Evolutionary conservation across 1,140 invertebrate genomes (phyloP), one percentile per base, ranked within the genome.

Genomic region (Bombus picipes): DNA sequence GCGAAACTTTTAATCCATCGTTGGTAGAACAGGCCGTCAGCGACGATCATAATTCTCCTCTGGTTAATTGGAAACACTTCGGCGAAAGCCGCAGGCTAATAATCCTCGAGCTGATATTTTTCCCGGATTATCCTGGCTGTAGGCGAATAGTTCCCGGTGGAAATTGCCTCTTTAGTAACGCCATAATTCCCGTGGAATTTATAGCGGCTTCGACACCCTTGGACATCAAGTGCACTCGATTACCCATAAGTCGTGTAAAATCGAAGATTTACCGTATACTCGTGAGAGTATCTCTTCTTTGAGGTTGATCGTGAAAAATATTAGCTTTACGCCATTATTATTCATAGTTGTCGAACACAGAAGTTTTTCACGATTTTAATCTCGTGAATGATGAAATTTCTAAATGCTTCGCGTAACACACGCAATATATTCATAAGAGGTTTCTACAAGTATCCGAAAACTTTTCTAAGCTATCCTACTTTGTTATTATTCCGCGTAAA

Each of bases 231-330:
- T 59, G 59, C 43, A 80, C 80, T 89, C 83, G 83, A 86, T 89
- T 89, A 86, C n/a, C 87, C 83, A 80, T 88, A 82, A 89, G 74
- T 89, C 74, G 53, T 79, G 75, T 89, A 86, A 89, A 89, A 88
- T 89, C 68, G 83, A 76, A 89, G 75, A 89, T 89, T 89, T 88
- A 88, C 28, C 43, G 70, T 62, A 79, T 32, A 37, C 34, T 34
- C 78, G 72, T 77, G 43, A 73, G 10, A 32, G 41, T 72, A 62
- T n/a, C 43, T 32, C 47, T 22, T 28, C n/a, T 32, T 37, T 37
- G 12, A 10, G 8, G 22, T 9, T 13, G 34, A 28, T n/a, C 28
- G 28, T 28, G 10, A 53, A 53, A 53, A 53, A 53, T 53, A 53
- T 53, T 53, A 53, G 18, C 47, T 53, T 22, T 53, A 53, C 59